A percentile compares a stretch with the other conserved stretches of the same genome.
phyloP scores from a whole-genome alignment of 2,797 vertebrate genomes.

The Poliocrania exsul region DNA sequence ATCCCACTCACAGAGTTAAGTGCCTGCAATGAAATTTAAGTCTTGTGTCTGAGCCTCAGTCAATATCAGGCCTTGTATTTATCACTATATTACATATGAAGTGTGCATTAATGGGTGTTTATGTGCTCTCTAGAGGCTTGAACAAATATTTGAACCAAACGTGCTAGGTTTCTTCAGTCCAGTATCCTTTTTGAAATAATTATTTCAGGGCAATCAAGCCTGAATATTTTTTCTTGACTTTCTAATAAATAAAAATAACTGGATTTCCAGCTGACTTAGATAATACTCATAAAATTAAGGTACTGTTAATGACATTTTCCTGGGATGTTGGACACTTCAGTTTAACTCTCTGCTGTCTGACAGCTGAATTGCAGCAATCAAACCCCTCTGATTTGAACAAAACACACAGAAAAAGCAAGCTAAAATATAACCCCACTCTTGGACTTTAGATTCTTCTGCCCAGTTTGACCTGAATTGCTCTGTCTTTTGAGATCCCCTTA shows the following conservation, averaged over 20 bases:
- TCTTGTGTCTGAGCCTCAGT: background rate
- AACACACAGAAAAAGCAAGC: background rate
- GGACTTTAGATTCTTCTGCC: background rate
- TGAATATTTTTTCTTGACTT: background rate
- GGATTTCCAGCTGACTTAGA: background rate
- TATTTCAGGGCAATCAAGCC: background rate
- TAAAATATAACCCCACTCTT: background rate
- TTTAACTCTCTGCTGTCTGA: background rate
- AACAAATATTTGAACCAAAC: background rate
- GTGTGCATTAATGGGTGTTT: background rate
- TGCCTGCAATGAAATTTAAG: background rate
- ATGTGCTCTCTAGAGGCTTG: background rate
- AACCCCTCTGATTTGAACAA: background rate
- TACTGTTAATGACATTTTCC: background rate
- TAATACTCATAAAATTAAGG: background rate
- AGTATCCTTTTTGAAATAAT: background rate
- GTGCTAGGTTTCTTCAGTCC: background rate
- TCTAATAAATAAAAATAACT: background rate
- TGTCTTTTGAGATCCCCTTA: background rate
- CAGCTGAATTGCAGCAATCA: background rate
- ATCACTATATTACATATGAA: background rate
- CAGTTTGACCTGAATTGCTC: background rate
- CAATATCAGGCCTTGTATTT: background rate
- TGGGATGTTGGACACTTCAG: background rate
- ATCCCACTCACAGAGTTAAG: background rate